Evolutionary conservation across 2,797 vertebrate genomes (phyloP).

Genomic region (Momotus momota): DNA sequence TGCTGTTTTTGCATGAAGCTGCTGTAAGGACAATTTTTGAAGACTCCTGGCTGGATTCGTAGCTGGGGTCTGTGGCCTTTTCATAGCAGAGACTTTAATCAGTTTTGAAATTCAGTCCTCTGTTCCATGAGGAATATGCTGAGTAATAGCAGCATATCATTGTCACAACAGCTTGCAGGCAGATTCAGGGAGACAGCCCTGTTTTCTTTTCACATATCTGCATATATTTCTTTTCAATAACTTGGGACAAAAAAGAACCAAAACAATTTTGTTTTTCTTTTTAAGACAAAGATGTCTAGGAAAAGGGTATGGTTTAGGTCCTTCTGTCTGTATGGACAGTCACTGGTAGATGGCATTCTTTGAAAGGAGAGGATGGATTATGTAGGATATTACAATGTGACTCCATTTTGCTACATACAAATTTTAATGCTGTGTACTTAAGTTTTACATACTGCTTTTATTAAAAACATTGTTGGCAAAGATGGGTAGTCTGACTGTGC

Average conservation of each 20-base stretch:
- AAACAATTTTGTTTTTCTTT: neutral
- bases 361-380: neutral
- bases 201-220: neutral
- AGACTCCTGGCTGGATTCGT: conserved; percentile 2
- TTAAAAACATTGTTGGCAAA: neutral
- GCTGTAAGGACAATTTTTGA: neutral
- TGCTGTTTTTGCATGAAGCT: neutral
- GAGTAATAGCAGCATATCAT: conserved; percentile 19
- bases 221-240: neutral
- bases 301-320: neutral
- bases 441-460: neutral
- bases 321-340: neutral
- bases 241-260: neutral
- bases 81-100: neutral
- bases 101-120: conserved; percentile 8
- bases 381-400: neutral
- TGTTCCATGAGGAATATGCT: conserved; percentile 13
- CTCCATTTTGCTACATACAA: neutral
- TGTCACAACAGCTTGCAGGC: neutral
- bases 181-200: neutral
- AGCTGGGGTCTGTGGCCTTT: conserved; percentile 14
- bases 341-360: neutral
- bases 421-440: neutral
- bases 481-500: neutral
- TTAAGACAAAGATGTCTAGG: neutral